Base-by-base conservation (phyloP, 53 echinoderm and acorn worm genomes). In the Holothuria leucospilota region DNA sequence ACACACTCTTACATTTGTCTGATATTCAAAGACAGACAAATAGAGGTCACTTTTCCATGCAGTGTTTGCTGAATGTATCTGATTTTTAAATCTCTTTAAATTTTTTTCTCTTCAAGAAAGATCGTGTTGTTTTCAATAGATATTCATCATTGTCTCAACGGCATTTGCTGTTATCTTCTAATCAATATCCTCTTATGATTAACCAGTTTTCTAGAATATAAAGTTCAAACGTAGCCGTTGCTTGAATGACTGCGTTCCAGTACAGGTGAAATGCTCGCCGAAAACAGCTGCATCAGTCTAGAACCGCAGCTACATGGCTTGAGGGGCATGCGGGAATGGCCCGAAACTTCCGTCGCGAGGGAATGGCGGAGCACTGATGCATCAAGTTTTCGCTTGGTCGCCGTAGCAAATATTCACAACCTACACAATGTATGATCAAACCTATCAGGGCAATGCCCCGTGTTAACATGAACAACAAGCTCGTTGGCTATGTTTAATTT, bases 141-240 rank as follows among this genome's bases (percentile, higher is more conserved):
- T 56, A 56, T 18, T 56, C 56, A 56, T 56, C 56, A 56, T 75
- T 39, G 75, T 75, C 75, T 51, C 75, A 8, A 51, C 51, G 75
- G 75, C 13, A 49, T 51, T 51, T 27, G 49, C 52, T 15, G 49
- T 75, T 75, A 49, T 49, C 51, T 51, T 24, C 23, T 75, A 75
- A 75, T 75, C 75, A 75, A 75, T 75, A 75, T 30, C 51, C 52
- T 70, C 39, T 72, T 72, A 25, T 49, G 49, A 75, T 75, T 75
- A 75, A 75, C 49, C 75, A 75, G 75, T 75, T 75, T 75, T 75
- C 49, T 75, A 51, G 75, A 75, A 75, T 75, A 12, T 75, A 52
- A 75, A 75, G 75, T 75, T 75, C 75, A 75, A 75, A 75, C 51
- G 53, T 25, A 75, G 51, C 75, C 75, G 75, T 75, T 75, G 75